These are phyloP conservation scores for Drosophila subobscura DNA, from an alignment of 1,140 invertebrate species.

Conservation along the genomic window DNA sequence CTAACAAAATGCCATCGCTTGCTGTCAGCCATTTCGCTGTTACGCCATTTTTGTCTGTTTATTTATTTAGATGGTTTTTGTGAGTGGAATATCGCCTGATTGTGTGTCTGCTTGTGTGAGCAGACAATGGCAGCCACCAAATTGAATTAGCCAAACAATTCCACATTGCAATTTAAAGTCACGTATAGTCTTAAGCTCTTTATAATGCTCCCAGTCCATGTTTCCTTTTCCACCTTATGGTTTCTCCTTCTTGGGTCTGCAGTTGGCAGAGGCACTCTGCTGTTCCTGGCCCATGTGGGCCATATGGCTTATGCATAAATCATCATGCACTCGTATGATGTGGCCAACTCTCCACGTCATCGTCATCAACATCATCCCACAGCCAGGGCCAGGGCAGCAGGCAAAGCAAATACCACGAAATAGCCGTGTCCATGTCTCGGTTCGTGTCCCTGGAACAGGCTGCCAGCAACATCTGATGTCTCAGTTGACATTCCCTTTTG, in stretches of 20 bases:
- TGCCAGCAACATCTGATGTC: slow-evolving; percentile 52
- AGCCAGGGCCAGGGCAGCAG: slow-evolving; percentile 10
- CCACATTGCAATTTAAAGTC: slow-evolving; percentile 22
- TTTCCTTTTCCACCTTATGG: slow-evolving; percentile 5
- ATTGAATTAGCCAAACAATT: slow-evolving; percentile 41
- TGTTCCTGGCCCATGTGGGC: slow-evolving; percentile 31
- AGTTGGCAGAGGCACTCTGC: slow-evolving; percentile 16
- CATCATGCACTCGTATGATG: slow-evolving; percentile 46
- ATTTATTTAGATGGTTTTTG: slow-evolving; percentile 51
- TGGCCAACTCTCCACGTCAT: slow-evolving; percentile 50
- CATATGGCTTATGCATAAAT: slow-evolving; percentile 73
- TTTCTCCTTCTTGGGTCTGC: slow-evolving; percentile 24
- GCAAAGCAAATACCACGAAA: slow-evolving; percentile 37
- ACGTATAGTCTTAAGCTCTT: slow-evolving; percentile 35
- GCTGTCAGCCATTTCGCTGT: slow-evolving; percentile 31
- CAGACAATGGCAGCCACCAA: slow-evolving; percentile 36
- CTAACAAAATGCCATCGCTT: slow-evolving; percentile 47
- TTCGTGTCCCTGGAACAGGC: slow-evolving; percentile 23
- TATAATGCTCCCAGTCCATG: slow-evolving; percentile 21
- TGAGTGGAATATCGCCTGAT: slow-evolving; percentile 41
- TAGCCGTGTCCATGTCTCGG: slow-evolving; percentile 39
- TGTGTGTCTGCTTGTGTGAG: slow-evolving; percentile 36
- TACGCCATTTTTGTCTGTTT: slow-evolving; percentile 32
- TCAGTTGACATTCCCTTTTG: slow-evolving; percentile 43
- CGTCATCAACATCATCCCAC: slow-evolving; percentile 28